Conservation (phyloP, 1,140 invertebrate genomes). For the Brachionus paranguensis region DNA sequence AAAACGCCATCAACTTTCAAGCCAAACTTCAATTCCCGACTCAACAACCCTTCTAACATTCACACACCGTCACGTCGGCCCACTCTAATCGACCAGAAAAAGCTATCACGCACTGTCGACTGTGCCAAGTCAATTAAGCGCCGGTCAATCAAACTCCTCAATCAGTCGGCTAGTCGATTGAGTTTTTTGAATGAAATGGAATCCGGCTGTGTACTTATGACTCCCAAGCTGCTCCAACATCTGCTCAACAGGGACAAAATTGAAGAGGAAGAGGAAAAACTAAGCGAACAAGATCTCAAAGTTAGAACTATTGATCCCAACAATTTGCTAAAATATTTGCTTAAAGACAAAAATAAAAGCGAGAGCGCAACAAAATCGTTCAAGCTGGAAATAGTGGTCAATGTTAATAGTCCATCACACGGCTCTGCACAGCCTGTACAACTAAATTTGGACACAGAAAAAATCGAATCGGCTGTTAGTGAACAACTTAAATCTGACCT, state of each 20-base stretch:
- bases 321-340: constrained; percentile 2
- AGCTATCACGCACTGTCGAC: background rate
- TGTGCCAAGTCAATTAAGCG: constrained; percentile 13
- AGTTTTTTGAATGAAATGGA: constrained; percentile 33
- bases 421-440: background rate
- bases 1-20: background rate
- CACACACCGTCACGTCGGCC: background rate
- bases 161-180: background rate
- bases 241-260: background rate
- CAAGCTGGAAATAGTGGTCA: background rate
- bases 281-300: constrained; percentile 4
- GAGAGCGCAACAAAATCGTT: background rate
- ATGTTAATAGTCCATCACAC: background rate
- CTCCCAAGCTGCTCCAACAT: background rate
- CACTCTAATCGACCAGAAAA: background rate
- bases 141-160: background rate
- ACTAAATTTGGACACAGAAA: background rate
- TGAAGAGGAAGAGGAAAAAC: background rate
- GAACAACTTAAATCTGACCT: background rate
- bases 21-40: background rate
- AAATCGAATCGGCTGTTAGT: background rate
- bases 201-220: constrained; percentile 12
- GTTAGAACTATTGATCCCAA: background rate
- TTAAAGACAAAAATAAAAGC: background rate
- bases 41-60: background rate